Conservation (phyloP, 2,888 invertebrate genomes). For the Anaspis maculata region DNA sequence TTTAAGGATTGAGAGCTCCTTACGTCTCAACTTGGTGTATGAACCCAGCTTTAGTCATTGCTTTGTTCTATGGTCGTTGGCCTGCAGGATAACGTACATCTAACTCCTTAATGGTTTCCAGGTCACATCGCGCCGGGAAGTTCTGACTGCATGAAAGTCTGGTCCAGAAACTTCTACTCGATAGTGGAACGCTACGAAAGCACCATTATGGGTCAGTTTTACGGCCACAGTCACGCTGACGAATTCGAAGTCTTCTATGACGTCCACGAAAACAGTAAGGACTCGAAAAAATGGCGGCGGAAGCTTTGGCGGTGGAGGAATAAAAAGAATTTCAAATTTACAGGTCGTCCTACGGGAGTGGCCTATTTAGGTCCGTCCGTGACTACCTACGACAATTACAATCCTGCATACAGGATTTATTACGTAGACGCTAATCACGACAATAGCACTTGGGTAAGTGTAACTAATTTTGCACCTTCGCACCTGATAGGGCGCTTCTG, state of each 20-base stretch:
- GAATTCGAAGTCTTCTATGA: slow-evolving; percentile 92
- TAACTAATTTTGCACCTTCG: slow-evolving; percentile 1
- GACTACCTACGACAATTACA: slow-evolving; percentile 83
- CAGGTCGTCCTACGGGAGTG: slow-evolving; percentile 71
- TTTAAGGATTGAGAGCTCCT: too few relatives aligned
- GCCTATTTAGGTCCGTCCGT: slow-evolving; percentile 92
- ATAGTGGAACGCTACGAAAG: slow-evolving; percentile 81
- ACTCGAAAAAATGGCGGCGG: slow-evolving; percentile 13
- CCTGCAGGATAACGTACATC: too few relatives aligned
- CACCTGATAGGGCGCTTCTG: too few relatives aligned
- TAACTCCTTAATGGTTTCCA: slow-evolving; percentile 14
- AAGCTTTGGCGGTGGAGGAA: slow-evolving; percentile 15
- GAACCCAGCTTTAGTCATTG: too few relatives aligned
- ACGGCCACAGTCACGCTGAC: slow-evolving; percentile 89
- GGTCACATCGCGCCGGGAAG: slow-evolving; percentile 94
- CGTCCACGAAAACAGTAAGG: slow-evolving; percentile 62
- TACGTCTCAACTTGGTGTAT: too few relatives aligned
- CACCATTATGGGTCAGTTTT: slow-evolving; percentile 84
- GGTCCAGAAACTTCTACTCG: slow-evolving; percentile 88
- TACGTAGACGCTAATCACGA: slow-evolving; percentile 88
- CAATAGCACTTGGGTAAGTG: slow-evolving; percentile 63
- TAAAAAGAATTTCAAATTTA: slow-evolving; percentile 22
- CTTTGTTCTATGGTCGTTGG: too few relatives aligned
- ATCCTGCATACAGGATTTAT: slow-evolving; percentile 93
- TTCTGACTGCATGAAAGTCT: slow-evolving; percentile 85